A percentile compares a stretch with the other conserved stretches of the same genome.
Conservation (phyloP, 2,797 vertebrate species). For the Echeneis naucrates region DNA sequence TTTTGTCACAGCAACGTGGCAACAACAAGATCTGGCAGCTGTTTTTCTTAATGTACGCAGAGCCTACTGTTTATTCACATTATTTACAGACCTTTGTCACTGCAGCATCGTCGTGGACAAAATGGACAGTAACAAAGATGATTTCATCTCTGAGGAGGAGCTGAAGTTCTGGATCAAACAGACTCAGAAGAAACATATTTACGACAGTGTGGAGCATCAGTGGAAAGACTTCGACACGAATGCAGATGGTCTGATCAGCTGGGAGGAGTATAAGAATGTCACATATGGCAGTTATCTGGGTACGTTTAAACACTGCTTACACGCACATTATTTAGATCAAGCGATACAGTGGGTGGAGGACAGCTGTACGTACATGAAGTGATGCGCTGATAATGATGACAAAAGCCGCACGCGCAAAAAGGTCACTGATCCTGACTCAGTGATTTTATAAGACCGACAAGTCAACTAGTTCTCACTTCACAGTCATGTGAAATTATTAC, state of each 20-base stretch:
- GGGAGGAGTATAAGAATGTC: constrained; percentile 90
- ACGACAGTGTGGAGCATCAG: constrained; percentile 83
- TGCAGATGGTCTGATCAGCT: constrained; percentile 85
- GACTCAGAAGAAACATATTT: constrained; percentile 86
- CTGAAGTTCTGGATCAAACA: constrained; percentile 88
- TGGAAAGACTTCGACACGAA: constrained; percentile 89
- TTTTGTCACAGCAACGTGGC: neutral
- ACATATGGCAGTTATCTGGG: constrained; percentile 90
- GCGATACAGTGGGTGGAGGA: no score
- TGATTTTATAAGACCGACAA: neutral
- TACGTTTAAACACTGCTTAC: constrained; percentile 37
- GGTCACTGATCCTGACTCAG: no score
- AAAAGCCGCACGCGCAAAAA: no score
- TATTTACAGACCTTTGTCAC: neutral
- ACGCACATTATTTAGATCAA: no score
- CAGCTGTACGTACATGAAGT: no score
- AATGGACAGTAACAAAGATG: constrained; percentile 86
- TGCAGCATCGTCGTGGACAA: constrained; percentile 89
- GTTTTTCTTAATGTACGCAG: neutral
- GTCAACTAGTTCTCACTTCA: neutral
- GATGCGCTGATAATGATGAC: no score
- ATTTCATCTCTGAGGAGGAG: constrained; percentile 87
- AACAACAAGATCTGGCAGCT: neutral
- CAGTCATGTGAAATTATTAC: neutral
- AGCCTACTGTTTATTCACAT: neutral